These are phyloP conservation scores for Chiridota heheva DNA, from an alignment of 35 echinoderm and acorn worm genomes.

Conservation along the genomic window DNA sequence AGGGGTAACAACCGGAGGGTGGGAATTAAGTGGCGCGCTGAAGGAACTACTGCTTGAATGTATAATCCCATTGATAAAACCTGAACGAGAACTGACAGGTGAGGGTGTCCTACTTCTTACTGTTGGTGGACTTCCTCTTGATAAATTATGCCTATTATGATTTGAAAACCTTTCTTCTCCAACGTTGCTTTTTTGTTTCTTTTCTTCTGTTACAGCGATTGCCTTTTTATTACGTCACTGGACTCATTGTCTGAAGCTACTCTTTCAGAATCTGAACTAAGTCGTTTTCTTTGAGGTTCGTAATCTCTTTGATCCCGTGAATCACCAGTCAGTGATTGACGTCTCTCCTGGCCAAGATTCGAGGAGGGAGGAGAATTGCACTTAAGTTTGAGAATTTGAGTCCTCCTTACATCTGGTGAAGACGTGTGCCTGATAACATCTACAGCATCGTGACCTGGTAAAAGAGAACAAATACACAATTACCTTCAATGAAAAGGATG, in stretches of 20 bases:
- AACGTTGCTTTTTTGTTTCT: slow-evolving; percentile 28
- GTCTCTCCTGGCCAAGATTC: neutral
- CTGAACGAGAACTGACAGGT: slow-evolving; percentile 17
- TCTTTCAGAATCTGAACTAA: slow-evolving; percentile 23
- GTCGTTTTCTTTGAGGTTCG: slow-evolving; percentile 13
- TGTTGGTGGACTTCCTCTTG: slow-evolving; percentile 37
- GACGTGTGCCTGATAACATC: too few species aligned
- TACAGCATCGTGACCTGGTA: too few species aligned
- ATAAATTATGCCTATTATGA: slow-evolving; percentile 17
- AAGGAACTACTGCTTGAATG: slow-evolving; percentile 38
- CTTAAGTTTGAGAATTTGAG: too few species aligned
- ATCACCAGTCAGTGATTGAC: too few species aligned
- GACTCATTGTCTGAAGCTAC: neutral
- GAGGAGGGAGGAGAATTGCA: slow-evolving; percentile 30
- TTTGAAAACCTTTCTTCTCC: slow-evolving; percentile 13
- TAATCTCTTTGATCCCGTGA: slow-evolving; percentile 11
- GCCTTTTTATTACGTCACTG: slow-evolving; percentile 2
- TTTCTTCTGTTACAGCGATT: neutral
- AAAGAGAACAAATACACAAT: too few species aligned
- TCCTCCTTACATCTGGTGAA: too few species aligned
- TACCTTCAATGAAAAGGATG: too few species aligned
- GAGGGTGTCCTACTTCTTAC: slow-evolving; percentile 21
- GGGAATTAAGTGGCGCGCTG: slow-evolving; percentile 54
- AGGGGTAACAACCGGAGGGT: slow-evolving; percentile 73
- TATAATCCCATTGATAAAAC: slow-evolving; percentile 31